Evolutionary conservation across 2,888 invertebrate species (phyloP).

Genomic region (Sesia bembeciformis): DNA sequence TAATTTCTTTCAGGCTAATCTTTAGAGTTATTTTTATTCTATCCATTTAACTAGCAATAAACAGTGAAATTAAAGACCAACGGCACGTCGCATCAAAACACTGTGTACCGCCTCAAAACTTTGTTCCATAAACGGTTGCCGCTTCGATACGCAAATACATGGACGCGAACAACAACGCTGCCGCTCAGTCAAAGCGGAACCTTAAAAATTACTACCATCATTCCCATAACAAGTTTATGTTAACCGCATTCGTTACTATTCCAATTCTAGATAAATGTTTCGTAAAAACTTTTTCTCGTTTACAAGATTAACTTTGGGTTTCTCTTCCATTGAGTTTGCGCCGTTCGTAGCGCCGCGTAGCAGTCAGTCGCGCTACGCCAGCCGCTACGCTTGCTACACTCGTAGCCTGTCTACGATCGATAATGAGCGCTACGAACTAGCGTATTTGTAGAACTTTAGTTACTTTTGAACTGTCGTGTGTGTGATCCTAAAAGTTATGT

Average conservation of each 20-base stretch:
- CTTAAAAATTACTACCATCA: not conserved
- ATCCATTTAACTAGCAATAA: too few relatives aligned
- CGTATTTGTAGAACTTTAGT: not conserved
- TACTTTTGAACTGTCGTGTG: not conserved
- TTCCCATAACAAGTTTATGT: not conserved
- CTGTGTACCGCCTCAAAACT: not conserved
- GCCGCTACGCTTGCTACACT: conserved; percentile 42
- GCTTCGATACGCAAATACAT: not conserved
- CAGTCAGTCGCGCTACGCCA: conserved; percentile 49
- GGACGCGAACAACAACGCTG: not conserved
- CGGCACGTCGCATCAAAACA: not conserved
- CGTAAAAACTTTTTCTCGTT: conserved; percentile 27
- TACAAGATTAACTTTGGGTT: conserved; percentile 31
- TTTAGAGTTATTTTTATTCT: too few relatives aligned
- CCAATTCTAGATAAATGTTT: conserved; percentile 21
- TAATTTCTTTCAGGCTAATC: too few relatives aligned
- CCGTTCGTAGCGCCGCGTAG: conserved; percentile 33
- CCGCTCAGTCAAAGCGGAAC: not conserved
- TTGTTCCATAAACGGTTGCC: not conserved
- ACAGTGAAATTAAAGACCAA: too few relatives aligned
- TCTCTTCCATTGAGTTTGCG: conserved; percentile 34
- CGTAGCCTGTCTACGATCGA: conserved; percentile 5
- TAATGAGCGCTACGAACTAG: conserved; percentile 18
- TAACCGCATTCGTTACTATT: conserved; percentile 14
- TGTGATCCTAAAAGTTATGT: not conserved